phyloP scores from a whole-genome alignment of 92 coral and sea anemone genomes.

The Scolanthus callimorphus region DNA sequence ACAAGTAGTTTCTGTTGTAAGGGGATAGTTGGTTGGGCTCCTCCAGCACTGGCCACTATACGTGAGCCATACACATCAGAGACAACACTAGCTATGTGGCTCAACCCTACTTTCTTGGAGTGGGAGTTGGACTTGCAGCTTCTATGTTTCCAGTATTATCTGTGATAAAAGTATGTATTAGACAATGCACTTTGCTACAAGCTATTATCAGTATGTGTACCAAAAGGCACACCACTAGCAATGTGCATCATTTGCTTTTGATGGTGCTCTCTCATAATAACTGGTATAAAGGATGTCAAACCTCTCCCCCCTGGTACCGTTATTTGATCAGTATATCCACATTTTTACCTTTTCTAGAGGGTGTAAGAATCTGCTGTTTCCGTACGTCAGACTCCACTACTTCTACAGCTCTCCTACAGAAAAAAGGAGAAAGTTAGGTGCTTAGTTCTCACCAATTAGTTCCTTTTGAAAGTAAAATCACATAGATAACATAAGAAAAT shows the following conservation, averaged over 20 bases:
- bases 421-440: no score
- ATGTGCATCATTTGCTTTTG: no score
- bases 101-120: slow-evolving; percentile 72
- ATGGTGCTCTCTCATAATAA: no score
- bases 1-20: slow-evolving; percentile 87
- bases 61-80: slow-evolving; percentile 96
- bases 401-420: slow-evolving; percentile 98
- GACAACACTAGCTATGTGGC: slow-evolving; percentile 87
- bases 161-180: no score
- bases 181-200: no score
- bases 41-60: slow-evolving; percentile 67
- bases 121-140: slow-evolving; percentile 45
- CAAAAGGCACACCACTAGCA: no score
- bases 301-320: no score
- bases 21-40: slow-evolving; percentile 92
- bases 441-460: no score
- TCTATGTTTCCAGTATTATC: no score
- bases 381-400: slow-evolving; percentile 85
- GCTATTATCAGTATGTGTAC: no score
- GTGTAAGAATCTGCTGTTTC: slow-evolving; percentile 85
- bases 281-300: no score
- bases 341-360: slow-evolving; percentile 60
- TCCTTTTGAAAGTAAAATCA: not conserved
- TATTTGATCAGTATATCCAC: not conserved
- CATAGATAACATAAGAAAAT: no score